Conservation (phyloP, 2,888 invertebrate genomes). For the Flexamia atlantica region DNA sequence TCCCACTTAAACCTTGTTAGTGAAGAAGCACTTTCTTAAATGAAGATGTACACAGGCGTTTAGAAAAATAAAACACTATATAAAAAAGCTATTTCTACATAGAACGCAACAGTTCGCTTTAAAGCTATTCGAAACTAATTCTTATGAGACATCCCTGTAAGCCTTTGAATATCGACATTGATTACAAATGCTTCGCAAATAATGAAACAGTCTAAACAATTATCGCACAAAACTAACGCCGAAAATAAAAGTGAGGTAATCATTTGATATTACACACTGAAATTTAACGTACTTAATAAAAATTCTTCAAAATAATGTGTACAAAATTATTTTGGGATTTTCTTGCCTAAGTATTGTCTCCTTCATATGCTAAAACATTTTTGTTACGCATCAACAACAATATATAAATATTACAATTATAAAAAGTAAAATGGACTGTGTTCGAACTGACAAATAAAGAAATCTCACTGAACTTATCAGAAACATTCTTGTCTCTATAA, state of each 20-base stretch:
- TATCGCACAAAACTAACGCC: conserved; percentile 22
- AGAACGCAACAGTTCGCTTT: conserved; percentile 55
- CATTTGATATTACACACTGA: conserved; percentile 46
- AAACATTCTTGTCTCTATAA: conserved; percentile 48
- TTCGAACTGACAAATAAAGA: conserved; percentile 3
- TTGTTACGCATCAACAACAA: conserved; percentile 53
- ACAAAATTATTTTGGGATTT: conserved; percentile 56
- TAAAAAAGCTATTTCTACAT: conserved; percentile 58
- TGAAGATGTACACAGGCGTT: conserved; percentile 54
- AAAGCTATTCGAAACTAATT: conserved; percentile 56
- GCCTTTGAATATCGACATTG: conserved; percentile 55
- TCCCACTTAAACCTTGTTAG: conserved; percentile 13
- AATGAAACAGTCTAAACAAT: conserved; percentile 13
- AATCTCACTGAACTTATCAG: not conserved
- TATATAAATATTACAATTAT: conserved; percentile 55
- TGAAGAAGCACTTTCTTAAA: conserved; percentile 55
- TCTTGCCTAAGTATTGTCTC: conserved; percentile 58
- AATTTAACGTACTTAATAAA: conserved; percentile 32
- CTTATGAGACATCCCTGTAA: conserved; percentile 59
- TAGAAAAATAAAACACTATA: conserved; percentile 58
- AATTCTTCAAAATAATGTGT: conserved; percentile 28
- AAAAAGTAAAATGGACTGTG: conserved; percentile 20
- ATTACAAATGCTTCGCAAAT: conserved; percentile 55
- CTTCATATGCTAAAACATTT: conserved; percentile 57
- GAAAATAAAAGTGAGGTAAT: conserved; percentile 24